Evolutionary conservation across 2,888 invertebrate species (phyloP), one percentile per base, ranked within the genome.

Genomic region (Candidula unifasciata): DNA sequence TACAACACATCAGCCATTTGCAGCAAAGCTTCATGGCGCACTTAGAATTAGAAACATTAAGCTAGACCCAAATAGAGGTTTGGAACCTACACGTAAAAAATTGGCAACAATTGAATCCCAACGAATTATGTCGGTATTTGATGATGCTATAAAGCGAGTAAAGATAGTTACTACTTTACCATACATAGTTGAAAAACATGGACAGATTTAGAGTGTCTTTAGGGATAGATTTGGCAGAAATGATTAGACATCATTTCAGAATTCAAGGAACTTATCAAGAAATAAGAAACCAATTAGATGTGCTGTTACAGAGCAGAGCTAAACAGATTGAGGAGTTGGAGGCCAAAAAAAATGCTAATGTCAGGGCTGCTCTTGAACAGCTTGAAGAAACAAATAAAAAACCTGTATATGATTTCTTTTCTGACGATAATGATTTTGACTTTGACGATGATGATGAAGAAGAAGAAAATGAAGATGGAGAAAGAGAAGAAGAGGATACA

Each of bases 1-100:
- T 13, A 82, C 82, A 18, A 87, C 86, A 54, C 85, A 60, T 13
- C 80, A 52, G 18, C 8, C n/a, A 57, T 18, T 85, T 88, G 57
- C 86, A 85, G 85, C 86, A 87, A 76, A 86, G 88, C 18, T 27
- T 27, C 74, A 73, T 33, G 79, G 52, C 52, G 10, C 54, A 0
- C n/a, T 77, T 16, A 81, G 68, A 68, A 79, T 79, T 30, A 44
- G 81, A 57, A 87, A 87, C 35, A 78, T 92, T 16, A 87, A 90
- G 68, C 83, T 93, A 16, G 93, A 93, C 87, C 93, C 93, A 30
- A 87, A 91, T 16, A 86, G 93, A 77, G 93, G 93, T 21, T 85
- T 93, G 73, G 93, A 94, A 85, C 93, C 94, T 10, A 91, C 92
- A 1, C 88, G 92, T 44, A 94, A 93, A 86, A 94, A 94, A 83